Conservation (phyloP, 2,888 invertebrate genomes). For the Caenorhabditis virilis region DNA sequence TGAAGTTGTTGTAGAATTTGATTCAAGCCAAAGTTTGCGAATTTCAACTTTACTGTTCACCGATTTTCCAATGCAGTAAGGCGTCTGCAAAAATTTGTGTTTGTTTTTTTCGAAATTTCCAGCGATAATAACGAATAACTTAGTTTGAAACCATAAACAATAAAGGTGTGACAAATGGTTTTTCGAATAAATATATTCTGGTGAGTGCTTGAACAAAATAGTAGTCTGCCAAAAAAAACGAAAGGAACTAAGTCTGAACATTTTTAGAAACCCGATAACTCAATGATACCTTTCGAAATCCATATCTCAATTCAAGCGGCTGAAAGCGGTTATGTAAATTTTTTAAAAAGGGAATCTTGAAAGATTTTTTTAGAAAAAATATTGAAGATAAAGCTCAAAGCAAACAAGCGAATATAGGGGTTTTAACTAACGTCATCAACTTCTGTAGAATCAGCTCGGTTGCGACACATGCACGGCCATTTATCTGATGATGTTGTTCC, state of each 20-base stretch:
- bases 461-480: constrained; percentile 53
- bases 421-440: constrained; percentile 36
- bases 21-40: constrained; percentile 50
- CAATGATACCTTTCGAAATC: constrained; percentile 42
- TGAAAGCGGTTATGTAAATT: constrained; percentile 20
- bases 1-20: constrained; percentile 27
- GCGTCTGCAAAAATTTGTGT: constrained; percentile 36
- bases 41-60: constrained; percentile 41
- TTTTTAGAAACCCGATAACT: background rate
- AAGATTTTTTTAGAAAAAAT: too few species aligned
- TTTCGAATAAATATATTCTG: background rate
- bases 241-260: background rate
- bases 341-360: too few species aligned
- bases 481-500: constrained; percentile 23
- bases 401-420: background rate
- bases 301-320: constrained; percentile 44
- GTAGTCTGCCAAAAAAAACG: too few species aligned
- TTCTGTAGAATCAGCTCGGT: constrained; percentile 31
- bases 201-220: background rate
- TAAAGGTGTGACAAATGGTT: background rate
- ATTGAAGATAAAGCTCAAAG: constrained; percentile 2
- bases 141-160: background rate
- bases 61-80: constrained; percentile 52
- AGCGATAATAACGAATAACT: background rate
- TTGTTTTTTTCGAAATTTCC: constrained; percentile 12